Conservation (phyloP, 2,888 invertebrate genomes). For the Diaphora mendica region DNA sequence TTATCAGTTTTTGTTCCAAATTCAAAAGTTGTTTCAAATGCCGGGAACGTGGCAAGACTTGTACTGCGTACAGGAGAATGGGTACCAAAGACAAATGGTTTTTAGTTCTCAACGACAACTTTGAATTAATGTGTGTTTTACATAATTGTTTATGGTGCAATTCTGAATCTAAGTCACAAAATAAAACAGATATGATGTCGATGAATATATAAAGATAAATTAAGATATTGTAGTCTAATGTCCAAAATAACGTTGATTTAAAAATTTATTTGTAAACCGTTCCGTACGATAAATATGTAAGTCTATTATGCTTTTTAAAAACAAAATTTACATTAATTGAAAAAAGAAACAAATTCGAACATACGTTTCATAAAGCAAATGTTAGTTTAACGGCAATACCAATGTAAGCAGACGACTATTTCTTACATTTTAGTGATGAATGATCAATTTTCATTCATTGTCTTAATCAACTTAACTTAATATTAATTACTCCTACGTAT, state of each 20-base stretch:
- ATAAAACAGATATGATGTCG: neutral
- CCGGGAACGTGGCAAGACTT: neutral
- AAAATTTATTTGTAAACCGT: neutral
- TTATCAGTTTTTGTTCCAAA: conserved; percentile 65
- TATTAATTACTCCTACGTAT: neutral
- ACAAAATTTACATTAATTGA: neutral
- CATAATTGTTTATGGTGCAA: neutral
- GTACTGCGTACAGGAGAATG: neutral
- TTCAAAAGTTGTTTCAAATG: conserved; percentile 21
- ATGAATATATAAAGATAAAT: neutral
- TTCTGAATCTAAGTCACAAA: neutral
- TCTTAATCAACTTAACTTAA: neutral
- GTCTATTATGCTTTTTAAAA: neutral
- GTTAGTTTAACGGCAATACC: too few species aligned
- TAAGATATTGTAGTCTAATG: neutral
- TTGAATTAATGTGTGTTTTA: neutral
- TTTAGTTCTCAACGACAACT: neutral
- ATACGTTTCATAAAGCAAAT: too few species aligned
- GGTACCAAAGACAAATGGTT: neutral
- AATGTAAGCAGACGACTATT: too few species aligned
- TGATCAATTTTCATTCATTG: neutral
- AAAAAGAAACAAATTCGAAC: too few species aligned
- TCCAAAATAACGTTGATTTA: neutral
- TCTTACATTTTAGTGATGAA: neutral
- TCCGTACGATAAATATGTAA: neutral